Conservation (phyloP, 2,797 vertebrate species). For the Silurus lanzhouensis region DNA sequence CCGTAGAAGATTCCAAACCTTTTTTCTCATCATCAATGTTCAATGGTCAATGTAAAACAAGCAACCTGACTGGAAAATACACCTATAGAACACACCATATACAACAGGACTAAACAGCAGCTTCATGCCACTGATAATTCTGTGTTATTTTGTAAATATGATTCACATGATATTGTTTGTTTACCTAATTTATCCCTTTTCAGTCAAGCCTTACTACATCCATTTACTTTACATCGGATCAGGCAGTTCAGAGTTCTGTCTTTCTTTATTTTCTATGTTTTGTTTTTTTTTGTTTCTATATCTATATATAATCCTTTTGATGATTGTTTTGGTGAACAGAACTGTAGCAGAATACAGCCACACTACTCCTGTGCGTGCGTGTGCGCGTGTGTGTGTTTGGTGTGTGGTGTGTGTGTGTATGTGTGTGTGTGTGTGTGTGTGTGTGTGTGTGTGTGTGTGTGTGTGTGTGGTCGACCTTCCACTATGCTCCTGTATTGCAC, state of each 20-base stretch:
- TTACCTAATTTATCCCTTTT: slow-evolving; percentile 5
- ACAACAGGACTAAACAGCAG: not conserved
- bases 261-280: too few relatives aligned
- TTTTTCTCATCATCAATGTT: not conserved
- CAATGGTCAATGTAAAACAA: not conserved
- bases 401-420: too few relatives aligned
- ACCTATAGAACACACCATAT: not conserved
- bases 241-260: not conserved
- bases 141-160: slow-evolving; percentile 30
- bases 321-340: slow-evolving; percentile 18
- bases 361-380: not conserved
- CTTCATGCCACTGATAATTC: not conserved
- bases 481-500: slow-evolving; percentile 37
- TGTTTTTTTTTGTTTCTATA: not conserved
- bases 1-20: not conserved
- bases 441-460: too few relatives aligned
- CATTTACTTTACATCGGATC: not conserved
- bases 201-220: not conserved
- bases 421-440: too few relatives aligned
- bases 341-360: slow-evolving; percentile 6
- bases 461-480: slow-evolving; percentile 8
- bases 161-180: not conserved
- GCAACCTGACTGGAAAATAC: slow-evolving; percentile 1
- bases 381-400: too few relatives aligned
- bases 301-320: not conserved